A percentile compares a stretch with the other conserved stretches of the same genome.
Conservation (phyloP, 2,113 vertebrate genomes). For the Semnornis frantzii region DNA sequence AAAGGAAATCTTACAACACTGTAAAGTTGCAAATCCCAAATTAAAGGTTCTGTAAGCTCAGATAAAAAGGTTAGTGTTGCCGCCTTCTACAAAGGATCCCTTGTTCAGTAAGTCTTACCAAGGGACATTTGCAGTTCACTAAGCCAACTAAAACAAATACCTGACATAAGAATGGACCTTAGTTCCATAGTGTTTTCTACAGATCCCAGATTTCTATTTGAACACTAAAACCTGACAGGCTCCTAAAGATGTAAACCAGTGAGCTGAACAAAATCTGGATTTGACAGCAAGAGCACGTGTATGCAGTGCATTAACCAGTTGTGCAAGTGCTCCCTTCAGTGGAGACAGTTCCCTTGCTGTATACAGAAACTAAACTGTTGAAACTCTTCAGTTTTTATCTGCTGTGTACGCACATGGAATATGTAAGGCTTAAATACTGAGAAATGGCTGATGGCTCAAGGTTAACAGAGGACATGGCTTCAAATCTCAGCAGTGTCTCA, state of each 20-base stretch:
- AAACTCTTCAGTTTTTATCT: background rate
- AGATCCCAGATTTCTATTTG: background rate
- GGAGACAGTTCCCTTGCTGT: background rate
- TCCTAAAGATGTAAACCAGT: background rate
- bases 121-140: constrained; percentile 54
- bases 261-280: constrained; percentile 5
- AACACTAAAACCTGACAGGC: background rate
- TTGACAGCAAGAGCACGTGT: background rate
- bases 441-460: background rate
- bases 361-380: background rate
- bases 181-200: background rate
- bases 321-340: background rate
- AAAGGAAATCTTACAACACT: background rate
- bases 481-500: background rate
- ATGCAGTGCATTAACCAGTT: background rate
- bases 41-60: constrained; percentile 61
- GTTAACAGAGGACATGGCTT: background rate
- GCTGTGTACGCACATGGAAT: background rate
- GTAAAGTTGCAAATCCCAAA: constrained; percentile 64
- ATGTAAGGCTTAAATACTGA: background rate
- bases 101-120: constrained; percentile 70
- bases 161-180: constrained; percentile 18
- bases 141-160: constrained; percentile 63
- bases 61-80: constrained; percentile 63
- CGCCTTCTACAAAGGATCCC: constrained; percentile 68